Evolutionary conservation across 2,113 vertebrate species (phyloP).

Genomic region (Patagioenas fasciata): DNA sequence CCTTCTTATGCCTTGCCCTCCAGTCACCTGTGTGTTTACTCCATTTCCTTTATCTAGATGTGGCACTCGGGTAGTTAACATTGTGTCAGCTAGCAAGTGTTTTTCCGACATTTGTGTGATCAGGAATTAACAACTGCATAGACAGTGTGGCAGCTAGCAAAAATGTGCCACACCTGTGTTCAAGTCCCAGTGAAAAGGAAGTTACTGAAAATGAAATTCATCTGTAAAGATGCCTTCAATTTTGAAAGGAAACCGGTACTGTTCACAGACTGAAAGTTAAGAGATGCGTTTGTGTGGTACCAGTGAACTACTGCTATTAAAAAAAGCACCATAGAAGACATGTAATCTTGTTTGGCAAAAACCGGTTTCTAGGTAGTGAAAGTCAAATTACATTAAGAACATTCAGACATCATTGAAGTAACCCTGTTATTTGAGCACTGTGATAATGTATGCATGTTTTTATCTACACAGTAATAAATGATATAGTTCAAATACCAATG

Average conservation of each 20-base stretch:
- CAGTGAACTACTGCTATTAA: neutral
- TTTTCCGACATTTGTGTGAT: neutral
- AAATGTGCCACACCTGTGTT: neutral
- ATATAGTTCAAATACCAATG: conserved; percentile 16
- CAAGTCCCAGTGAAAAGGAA: neutral
- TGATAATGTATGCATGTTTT: conserved; percentile 1
- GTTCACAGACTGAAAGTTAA: neutral
- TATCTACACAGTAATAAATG: conserved; percentile 38
- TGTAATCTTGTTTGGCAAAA: conserved; percentile 20
- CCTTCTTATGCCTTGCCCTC: neutral
- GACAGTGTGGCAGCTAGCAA: neutral
- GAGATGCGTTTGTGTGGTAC: neutral
- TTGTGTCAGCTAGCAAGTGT: neutral
- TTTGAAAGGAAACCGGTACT: neutral
- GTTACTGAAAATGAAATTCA: neutral
- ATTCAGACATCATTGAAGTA: conserved; percentile 4
- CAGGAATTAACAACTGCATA: neutral
- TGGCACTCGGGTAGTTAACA: accelerated
- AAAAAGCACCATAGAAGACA: neutral
- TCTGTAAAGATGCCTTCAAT: neutral
- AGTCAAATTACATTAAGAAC: conserved; percentile 14
- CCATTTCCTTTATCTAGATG: neutral
- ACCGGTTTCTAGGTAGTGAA: neutral
- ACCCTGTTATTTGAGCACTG: conserved; percentile 35
- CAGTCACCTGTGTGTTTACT: neutral